Percentiles rank a stretch among this genome's conserved stretches.
Evolutionary conservation across 2,797 vertebrate species (phyloP).

Genomic region (Geotrypetes seraphini): DNA sequence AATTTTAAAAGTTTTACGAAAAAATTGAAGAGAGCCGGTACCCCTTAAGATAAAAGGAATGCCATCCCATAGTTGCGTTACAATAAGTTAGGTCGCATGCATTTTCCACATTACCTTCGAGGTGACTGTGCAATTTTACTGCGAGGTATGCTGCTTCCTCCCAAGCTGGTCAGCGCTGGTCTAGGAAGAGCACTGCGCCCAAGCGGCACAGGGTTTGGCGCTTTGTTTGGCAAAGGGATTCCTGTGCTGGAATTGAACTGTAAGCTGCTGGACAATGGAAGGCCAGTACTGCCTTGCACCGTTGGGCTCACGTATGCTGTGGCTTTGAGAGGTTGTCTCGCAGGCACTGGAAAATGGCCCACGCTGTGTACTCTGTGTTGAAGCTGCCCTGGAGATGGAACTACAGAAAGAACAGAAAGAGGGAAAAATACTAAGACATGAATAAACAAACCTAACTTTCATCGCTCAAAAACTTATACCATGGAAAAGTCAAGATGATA

Average conservation of each 20-base stretch:
- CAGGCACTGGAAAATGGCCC: constrained; percentile 74
- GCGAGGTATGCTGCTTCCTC: constrained; percentile 68
- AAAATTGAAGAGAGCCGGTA: too few relatives aligned
- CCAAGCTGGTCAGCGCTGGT: constrained; percentile 74
- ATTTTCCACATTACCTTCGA: constrained; percentile 67
- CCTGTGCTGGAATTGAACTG: constrained; percentile 68
- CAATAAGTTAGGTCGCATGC: too few relatives aligned
- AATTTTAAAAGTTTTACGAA: too few relatives aligned
- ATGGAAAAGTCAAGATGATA: too few relatives aligned
- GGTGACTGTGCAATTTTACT: constrained; percentile 74
- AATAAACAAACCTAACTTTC: constrained; percentile 3
- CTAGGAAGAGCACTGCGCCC: constrained; percentile 85
- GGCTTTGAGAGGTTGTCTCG: constrained; percentile 80
- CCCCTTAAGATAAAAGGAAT: too few relatives aligned
- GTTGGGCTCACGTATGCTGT: constrained; percentile 95
- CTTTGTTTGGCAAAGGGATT: constrained; percentile 75
- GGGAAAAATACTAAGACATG: too few relatives aligned
- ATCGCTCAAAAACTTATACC: too few relatives aligned
- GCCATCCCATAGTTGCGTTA: too few relatives aligned
- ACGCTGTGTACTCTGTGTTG: constrained; percentile 85
- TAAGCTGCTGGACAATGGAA: constrained; percentile 61
- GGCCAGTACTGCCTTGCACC: constrained; percentile 63
- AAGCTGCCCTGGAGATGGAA: constrained; percentile 86
- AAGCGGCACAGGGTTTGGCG: constrained; percentile 36
- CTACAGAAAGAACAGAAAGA: constrained; percentile 38